Evolutionary conservation across 2,797 vertebrate genomes (phyloP).

Genomic region (Emydoidea blandingii): DNA sequence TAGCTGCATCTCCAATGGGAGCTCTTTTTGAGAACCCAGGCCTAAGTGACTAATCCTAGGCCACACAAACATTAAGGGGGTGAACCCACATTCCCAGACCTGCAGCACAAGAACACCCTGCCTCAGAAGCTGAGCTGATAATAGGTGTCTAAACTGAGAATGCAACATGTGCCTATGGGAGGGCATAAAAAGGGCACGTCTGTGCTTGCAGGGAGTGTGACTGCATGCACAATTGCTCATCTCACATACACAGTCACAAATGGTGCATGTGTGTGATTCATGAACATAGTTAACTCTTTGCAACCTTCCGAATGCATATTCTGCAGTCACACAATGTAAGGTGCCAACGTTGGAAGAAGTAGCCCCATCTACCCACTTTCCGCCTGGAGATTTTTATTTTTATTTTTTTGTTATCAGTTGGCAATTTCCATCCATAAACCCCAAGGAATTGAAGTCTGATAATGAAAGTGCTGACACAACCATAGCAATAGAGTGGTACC

Average conservation of each 20-base stretch:
- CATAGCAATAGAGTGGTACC: accelerated
- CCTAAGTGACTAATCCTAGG: not conserved
- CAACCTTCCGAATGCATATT: not conserved
- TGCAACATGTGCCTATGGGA: not conserved
- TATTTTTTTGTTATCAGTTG: not conserved
- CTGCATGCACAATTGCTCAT: accelerated
- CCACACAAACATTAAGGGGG: not conserved
- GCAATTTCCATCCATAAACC: not conserved
- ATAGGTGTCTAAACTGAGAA: not conserved
- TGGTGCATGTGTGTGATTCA: accelerated
- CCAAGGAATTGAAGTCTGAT: too few species aligned
- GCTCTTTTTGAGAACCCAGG: not conserved
- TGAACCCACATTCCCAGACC: slow-evolving; percentile 10
- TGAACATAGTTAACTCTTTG: not conserved
- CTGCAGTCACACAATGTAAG: accelerated
- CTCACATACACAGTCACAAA: not conserved
- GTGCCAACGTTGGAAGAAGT: accelerated
- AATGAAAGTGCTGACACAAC: not conserved
- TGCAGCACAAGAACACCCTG: not conserved
- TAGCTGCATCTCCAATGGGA: not conserved
- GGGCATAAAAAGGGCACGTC: not conserved
- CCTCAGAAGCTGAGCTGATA: not conserved
- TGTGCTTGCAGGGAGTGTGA: not conserved
- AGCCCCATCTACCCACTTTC: accelerated
- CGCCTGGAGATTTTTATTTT: too few species aligned